These are phyloP conservation scores for Lutraria lutraria DNA, from an alignment of 2,888 invertebrate genomes.

Conservation along the genomic window DNA sequence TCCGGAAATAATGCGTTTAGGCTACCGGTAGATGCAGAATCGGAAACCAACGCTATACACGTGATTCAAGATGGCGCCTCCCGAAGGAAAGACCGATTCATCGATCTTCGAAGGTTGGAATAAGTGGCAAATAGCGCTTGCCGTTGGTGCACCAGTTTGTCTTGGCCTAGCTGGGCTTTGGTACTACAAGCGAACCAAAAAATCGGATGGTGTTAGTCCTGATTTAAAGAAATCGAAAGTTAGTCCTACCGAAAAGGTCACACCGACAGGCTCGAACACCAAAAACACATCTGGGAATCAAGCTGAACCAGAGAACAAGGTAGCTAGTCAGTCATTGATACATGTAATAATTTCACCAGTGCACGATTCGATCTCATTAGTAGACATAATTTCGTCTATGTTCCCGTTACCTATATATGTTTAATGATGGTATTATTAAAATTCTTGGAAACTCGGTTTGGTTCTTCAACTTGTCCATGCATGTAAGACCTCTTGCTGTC, in stretches of 20 bases:
- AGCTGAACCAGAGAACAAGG: conserved; percentile 28
- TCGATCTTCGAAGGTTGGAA: conserved; percentile 77
- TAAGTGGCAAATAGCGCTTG: conserved; percentile 95
- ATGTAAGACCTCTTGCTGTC: no score
- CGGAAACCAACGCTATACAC: conserved; percentile 30
- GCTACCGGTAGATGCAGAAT: not conserved
- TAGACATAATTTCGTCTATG: not conserved
- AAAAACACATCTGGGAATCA: not conserved
- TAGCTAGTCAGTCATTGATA: not conserved
- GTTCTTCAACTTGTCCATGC: no score
- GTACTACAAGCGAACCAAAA: conserved; percentile 88
- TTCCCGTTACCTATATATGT: not conserved
- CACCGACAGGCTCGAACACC: not conserved
- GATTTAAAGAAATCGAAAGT: conserved; percentile 42
- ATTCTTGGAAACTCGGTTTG: no score
- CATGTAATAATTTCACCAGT: not conserved
- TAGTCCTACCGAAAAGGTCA: conserved; percentile 40
- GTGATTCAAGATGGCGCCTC: conserved; percentile 64
- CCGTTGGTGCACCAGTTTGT: conserved; percentile 94
- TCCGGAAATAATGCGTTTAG: not conserved
- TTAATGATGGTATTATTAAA: no score
- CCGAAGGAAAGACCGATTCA: conserved; percentile 36
- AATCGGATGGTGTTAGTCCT: not conserved
- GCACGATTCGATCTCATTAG: not conserved
- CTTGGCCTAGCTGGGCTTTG: conserved; percentile 92